Evolutionary conservation across 2,113 vertebrate species (phyloP), one percentile per base, ranked within the genome.

Genomic region (Oncorhynchus masou): DNA sequence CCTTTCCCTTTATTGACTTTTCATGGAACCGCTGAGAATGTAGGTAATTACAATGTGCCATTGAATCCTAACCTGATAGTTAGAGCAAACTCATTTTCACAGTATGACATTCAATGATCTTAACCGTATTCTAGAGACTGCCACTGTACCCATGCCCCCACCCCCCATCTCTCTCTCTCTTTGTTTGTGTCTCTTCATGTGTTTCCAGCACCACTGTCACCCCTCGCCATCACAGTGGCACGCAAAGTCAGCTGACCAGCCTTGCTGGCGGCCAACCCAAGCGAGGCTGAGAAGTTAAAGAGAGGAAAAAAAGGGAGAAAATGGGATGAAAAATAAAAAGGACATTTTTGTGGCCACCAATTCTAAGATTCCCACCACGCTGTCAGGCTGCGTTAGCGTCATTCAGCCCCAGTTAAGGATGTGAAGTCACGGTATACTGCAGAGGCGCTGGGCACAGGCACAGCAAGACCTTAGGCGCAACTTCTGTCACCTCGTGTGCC

Each of bases 261-360:
- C 68, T 24, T 6, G n/a, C n/a, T 24, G 75, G 68, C n/a, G 7
- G 48, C 27, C 29, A 20, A 49, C 45, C 1, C 39, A 9, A 16
- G 64, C 25, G n/a, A 25, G 51, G 49, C 51, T 48, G 22, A 3
- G n/a, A 24, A 39, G 51, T 20, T 54, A 45, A 64, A 59, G 15
- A 59, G 15, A 20, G n/a, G 7, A 64, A 12, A 54, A 27, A 69
- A 76, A 60, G 34, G 54, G 75, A 70, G 22, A 39, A 31, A 70
- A 77, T 48, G 60, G 59, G 75, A 51, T 71, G 60, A 71, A 57
- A 77, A 77, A 77, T 51, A 27, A 54, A 77, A 77, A 77, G 5
- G 49, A 66, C 59, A 71, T 77, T 77, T 77, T 59, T 51, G 59
- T 31, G n/a, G 75, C 68, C 59, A 66, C 16, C 59, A 22, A 77